Percentiles rank a stretch among this genome's conserved stretches.
Evolutionary conservation across 2,888 invertebrate genomes (phyloP).

Genomic region (Pogonocherus hispidulus): DNA sequence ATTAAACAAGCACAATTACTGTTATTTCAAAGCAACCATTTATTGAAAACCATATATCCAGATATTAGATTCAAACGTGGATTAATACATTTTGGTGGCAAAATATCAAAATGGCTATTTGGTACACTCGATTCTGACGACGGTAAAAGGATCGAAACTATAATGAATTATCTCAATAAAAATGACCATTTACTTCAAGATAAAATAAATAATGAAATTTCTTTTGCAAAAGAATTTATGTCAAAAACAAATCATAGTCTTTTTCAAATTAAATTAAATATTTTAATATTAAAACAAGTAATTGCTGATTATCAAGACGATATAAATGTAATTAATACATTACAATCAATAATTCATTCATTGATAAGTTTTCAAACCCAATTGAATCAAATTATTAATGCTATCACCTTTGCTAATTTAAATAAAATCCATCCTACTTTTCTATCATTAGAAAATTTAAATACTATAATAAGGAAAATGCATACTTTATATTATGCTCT

Average conservation of each 20-base stretch:
- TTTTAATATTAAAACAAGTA: conserved; percentile 3
- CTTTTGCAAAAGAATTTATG: conserved; percentile 22
- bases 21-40: conserved; percentile 8
- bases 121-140: conserved; percentile 9
- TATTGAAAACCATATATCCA: conserved; percentile 14
- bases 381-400: conserved; percentile 16
- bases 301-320: background rate
- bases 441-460: conserved; percentile 3
- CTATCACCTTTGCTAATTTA: conserved; percentile 16
- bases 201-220: too few relatives aligned
- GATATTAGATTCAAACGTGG: conserved; percentile 6
- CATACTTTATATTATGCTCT: background rate
- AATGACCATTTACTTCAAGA: too few relatives aligned
- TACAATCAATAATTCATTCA: conserved; percentile 12
- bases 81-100: conserved; percentile 10
- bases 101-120: conserved; percentile 13
- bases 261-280: conserved; percentile 27
- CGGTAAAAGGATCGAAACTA: conserved; percentile 9
- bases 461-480: background rate
- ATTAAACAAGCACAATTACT: conserved; percentile 9
- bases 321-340: conserved; percentile 6
- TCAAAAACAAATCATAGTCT: conserved; percentile 16
- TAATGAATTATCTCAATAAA: conserved; percentile 16
- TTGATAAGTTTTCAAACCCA: background rate
- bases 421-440: conserved; percentile 20